phyloP scores from a whole-genome alignment of 2,113 vertebrate species.

The Symphodus melops region DNA sequence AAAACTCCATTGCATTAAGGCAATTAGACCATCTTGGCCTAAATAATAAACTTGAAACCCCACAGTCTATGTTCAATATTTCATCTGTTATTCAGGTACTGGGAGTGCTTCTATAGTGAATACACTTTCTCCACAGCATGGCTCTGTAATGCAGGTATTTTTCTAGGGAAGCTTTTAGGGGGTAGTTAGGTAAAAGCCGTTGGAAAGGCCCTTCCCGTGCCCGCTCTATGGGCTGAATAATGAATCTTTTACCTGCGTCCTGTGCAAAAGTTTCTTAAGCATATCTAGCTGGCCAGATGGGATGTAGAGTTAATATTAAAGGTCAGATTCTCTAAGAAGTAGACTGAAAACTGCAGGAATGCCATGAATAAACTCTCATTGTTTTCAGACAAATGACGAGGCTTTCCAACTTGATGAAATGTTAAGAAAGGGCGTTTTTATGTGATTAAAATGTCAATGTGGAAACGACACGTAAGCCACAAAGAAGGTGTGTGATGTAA shows the following conservation, averaged over 20 bases:
- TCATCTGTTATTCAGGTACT: constrained; percentile 85
- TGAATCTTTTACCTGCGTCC: constrained; percentile 80
- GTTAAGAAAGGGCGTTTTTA: no score
- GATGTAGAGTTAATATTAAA: constrained; percentile 55
- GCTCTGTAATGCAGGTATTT: constrained; percentile 82
- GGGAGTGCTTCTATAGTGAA: constrained; percentile 80
- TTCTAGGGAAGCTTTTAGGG: constrained; percentile 81
- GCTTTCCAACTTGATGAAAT: no score
- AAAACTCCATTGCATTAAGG: constrained; percentile 77
- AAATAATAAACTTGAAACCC: constrained; percentile 84
- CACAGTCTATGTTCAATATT: constrained; percentile 81
- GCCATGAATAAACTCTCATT: not conserved
- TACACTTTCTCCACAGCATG: constrained; percentile 64
- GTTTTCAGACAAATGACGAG: not conserved
- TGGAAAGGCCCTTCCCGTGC: constrained; percentile 54
- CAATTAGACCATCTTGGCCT: constrained; percentile 83
- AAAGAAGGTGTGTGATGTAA: no score
- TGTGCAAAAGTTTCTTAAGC: constrained; percentile 67
- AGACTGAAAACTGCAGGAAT: constrained; percentile 18
- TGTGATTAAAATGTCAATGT: no score
- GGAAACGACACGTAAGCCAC: no score
- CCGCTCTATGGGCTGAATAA: constrained; percentile 78
- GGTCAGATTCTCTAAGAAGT: constrained; percentile 29
- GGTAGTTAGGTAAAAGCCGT: constrained; percentile 79
- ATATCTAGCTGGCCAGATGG: constrained; percentile 50